Conservation (phyloP, 2,113 vertebrate genomes). For the Alethe castanea region DNA sequence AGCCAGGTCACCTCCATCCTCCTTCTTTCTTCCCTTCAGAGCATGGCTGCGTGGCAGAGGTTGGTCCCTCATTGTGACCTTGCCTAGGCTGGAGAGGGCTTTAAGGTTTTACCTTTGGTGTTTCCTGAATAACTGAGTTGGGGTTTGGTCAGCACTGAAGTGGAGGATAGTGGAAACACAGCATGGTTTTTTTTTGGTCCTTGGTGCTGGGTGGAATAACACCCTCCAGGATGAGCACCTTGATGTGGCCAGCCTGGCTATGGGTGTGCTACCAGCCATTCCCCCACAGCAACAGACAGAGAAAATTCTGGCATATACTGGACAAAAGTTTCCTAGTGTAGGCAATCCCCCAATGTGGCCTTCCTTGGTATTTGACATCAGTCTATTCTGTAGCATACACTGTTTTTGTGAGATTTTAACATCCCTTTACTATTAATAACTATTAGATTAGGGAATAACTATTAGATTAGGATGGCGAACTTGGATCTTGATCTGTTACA, state of each 20-base stretch:
- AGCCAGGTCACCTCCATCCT: not conserved
- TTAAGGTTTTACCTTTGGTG: not conserved
- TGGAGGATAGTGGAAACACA: not conserved
- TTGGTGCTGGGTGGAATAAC: not conserved
- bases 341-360: accelerated
- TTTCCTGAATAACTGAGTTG: not conserved
- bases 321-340: not conserved
- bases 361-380: not conserved
- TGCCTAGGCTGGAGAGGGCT: not conserved
- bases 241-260: not conserved
- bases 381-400: not conserved
- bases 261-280: accelerated
- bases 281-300: accelerated
- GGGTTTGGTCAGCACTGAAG: not conserved
- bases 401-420: not conserved
- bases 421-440: not conserved
- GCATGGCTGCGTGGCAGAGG: too few species aligned
- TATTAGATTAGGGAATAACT: not conserved
- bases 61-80: not conserved
- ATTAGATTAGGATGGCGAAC: not conserved
- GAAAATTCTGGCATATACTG: not conserved
- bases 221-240: not conserved
- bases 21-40: not conserved
- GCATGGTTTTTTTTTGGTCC: accelerated
- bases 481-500: accelerated